Evolutionary conservation across 2,113 vertebrate species (phyloP).

Genomic region (Pogonocichla stellata): DNA sequence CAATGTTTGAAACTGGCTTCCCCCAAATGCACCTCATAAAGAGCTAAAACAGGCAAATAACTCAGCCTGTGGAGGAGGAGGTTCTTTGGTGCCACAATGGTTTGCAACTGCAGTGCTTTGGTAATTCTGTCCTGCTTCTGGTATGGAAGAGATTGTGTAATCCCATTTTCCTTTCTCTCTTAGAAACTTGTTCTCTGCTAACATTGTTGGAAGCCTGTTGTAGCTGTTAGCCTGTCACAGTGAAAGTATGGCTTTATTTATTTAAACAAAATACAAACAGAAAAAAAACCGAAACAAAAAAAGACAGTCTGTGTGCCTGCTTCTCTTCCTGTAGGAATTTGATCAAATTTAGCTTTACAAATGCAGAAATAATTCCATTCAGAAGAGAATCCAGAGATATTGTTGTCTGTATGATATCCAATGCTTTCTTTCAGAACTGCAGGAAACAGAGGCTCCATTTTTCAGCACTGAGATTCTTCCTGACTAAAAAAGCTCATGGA

Average conservation of each 20-base stretch:
- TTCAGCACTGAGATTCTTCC: not conserved
- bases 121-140: not conserved
- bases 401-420: not conserved
- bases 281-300: too few species aligned
- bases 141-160: not conserved
- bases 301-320: not conserved
- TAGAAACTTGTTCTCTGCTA: not conserved
- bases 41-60: not conserved
- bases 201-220: not conserved
- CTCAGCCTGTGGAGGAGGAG: not conserved
- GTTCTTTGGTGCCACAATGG: not conserved
- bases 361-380: constrained; percentile 44
- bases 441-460: not conserved
- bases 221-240: not conserved
- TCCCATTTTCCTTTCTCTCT: not conserved
- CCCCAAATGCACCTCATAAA: not conserved
- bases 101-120: not conserved
- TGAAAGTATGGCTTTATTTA: not conserved
- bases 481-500: not conserved
- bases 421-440: not conserved
- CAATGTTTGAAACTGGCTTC: too few species aligned
- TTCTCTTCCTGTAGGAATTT: constrained; percentile 26
- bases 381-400: not conserved
- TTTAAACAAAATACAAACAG: not conserved
- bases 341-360: constrained; percentile 55